Evolutionary conservation across 2,113 vertebrate genomes (phyloP), one percentile per base, ranked within the genome.

Genomic region (Boleophthalmus pectinirostris): DNA sequence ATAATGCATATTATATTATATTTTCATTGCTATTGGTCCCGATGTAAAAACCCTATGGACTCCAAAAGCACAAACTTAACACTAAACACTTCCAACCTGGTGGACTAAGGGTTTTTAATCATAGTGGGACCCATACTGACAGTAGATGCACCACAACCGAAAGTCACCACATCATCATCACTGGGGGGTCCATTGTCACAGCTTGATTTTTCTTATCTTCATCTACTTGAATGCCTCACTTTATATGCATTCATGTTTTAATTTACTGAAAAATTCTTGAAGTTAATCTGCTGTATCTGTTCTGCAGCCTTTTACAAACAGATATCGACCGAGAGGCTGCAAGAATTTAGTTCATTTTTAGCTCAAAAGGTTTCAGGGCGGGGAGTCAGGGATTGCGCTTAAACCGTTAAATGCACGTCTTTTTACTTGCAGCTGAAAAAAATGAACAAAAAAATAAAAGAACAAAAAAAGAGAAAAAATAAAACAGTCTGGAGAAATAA

Each of bases 391-490:
- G 90, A 88, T 88, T 90, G 89, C 86, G 86, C 88, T 84, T 85
- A 88, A 90, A 85, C 72, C 80, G 90, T 91, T 88, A 87, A 89
- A 92, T 93, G 93, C 93, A 94, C 93, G 93, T 94, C 90, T 94
- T 93, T 94, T 90, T 94, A 94, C 92, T 92, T 93, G 92, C 93
- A 94, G 92, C 92, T 92, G 90, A 85, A 90, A 61, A 94, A 92
- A 92, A 90, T 74, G 80, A 87, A 89, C 71, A 89, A 89, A 90
- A 88, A 82, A 75, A 72, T 70, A 90, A 88, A 76, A 77, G 9
- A 80, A 24, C 75, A 82, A 88, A 88, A 87, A 89, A 82, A 74
- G 56, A 54, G 64, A 80, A 88, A 88, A 82, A 90, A 89, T 73
- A 75, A 85, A 92, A 88, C 85, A 89, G 87, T 90, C 29, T 82